These are phyloP conservation scores for Aspidapion aeneum DNA, from an alignment of 2,888 invertebrate genomes.

Conservation along the genomic window DNA sequence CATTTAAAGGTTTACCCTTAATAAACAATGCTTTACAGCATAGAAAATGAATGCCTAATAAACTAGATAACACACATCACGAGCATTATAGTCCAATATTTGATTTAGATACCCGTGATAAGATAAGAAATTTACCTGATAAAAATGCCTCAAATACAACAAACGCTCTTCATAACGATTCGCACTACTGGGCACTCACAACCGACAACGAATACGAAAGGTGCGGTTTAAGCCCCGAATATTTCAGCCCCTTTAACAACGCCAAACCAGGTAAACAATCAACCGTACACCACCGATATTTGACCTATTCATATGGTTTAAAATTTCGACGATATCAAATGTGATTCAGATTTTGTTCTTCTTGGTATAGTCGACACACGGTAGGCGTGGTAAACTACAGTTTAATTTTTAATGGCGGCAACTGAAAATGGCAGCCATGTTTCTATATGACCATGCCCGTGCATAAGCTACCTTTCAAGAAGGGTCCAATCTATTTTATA, in stretches of 20 bases:
- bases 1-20: too few relatives aligned
- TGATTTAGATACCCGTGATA: constrained; percentile 14
- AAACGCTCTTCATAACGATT: constrained; percentile 44
- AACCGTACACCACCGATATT: too few relatives aligned
- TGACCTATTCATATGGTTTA: too few relatives aligned
- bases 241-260: constrained; percentile 15
- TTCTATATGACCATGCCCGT: too few relatives aligned
- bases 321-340: constrained; percentile 22
- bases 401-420: constrained; percentile 8
- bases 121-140: constrained; percentile 36
- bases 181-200: constrained; percentile 37
- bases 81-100: neutral
- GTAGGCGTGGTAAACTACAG: constrained; percentile 29
- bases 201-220: constrained; percentile 39
- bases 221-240: constrained; percentile 39
- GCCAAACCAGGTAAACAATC: too few relatives aligned
- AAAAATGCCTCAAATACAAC: constrained; percentile 36
- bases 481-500: too few relatives aligned
- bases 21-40: too few relatives aligned
- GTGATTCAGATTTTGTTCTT: constrained; percentile 33
- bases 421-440: neutral
- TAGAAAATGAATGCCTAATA: too few relatives aligned
- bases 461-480: too few relatives aligned
- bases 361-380: constrained; percentile 1
- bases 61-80: constrained; percentile 1